Evolutionary conservation across 2,113 vertebrate genomes (phyloP).

Genomic region (Junco hyemalis): DNA sequence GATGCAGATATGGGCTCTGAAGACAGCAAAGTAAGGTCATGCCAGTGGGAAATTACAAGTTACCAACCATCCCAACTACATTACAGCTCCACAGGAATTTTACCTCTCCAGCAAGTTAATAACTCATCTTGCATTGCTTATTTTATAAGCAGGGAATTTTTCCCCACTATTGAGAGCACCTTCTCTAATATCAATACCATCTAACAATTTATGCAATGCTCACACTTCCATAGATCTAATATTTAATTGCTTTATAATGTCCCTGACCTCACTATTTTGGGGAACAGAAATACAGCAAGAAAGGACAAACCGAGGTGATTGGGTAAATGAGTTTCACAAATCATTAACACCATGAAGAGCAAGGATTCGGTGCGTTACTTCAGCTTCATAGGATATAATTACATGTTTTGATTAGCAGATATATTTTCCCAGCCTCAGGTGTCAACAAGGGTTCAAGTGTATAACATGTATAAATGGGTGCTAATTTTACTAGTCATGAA

Average conservation of each 20-base stretch:
- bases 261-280: slow-evolving; percentile 43
- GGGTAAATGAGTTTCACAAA: slow-evolving; percentile 57
- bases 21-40: neutral
- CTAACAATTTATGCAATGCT: neutral
- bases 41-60: neutral
- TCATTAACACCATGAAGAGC: slow-evolving; percentile 61
- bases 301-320: neutral
- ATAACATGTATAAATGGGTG: slow-evolving; percentile 69
- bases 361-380: slow-evolving; percentile 55
- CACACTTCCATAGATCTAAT: neutral
- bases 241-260: slow-evolving; percentile 11
- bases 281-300: slow-evolving; percentile 9
- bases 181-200: slow-evolving; percentile 1
- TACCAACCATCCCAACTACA: neutral
- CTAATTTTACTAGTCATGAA: slow-evolving; percentile 69
- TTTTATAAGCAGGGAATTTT: neutral
- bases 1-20: neutral
- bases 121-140: neutral
- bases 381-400: slow-evolving; percentile 71
- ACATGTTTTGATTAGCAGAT: slow-evolving; percentile 73
- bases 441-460: slow-evolving; percentile 72
- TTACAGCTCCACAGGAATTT: neutral
- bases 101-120: neutral
- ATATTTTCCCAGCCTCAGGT: slow-evolving; percentile 69
- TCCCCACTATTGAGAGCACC: neutral